A percentile compares a stretch with the other conserved stretches of the same genome.
These are phyloP conservation scores for Poeciliopsis turneri DNA, from an alignment of 2,797 vertebrate genomes.

Conservation along the genomic window DNA sequence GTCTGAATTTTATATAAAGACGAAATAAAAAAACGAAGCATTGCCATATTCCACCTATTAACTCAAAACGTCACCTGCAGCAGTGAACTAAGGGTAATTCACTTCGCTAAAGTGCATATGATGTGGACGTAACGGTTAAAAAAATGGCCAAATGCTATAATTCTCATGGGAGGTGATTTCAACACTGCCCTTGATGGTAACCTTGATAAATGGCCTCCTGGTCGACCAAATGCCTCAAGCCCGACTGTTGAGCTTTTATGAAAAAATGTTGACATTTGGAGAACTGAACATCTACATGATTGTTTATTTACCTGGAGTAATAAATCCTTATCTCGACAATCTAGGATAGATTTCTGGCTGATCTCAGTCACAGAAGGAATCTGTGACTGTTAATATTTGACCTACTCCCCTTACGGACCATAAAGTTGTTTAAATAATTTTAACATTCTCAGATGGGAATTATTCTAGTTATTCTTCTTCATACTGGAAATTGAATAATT, in stretches of 20 bases:
- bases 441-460: not conserved
- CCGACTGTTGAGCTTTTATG: not conserved
- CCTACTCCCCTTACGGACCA: slow-evolving; percentile 1
- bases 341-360: not conserved
- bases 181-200: not conserved
- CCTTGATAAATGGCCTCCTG: slow-evolving; percentile 2
- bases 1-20: too few species aligned
- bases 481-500: not conserved
- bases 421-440: not conserved
- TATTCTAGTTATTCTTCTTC: not conserved
- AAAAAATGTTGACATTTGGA: not conserved
- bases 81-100: too few species aligned
- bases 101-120: too few species aligned
- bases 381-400: not conserved
- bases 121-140: not conserved
- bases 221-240: not conserved
- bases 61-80: too few species aligned
- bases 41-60: too few species aligned
- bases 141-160: not conserved
- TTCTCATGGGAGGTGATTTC: not conserved
- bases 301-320: not conserved
- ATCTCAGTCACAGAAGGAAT: not conserved
- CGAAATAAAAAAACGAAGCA: too few species aligned
- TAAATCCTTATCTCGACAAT: not conserved
- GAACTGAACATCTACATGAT: not conserved